These are phyloP conservation scores for Phlogophora meticulosa DNA, from an alignment of 2,888 invertebrate species.

Conservation along the genomic window DNA sequence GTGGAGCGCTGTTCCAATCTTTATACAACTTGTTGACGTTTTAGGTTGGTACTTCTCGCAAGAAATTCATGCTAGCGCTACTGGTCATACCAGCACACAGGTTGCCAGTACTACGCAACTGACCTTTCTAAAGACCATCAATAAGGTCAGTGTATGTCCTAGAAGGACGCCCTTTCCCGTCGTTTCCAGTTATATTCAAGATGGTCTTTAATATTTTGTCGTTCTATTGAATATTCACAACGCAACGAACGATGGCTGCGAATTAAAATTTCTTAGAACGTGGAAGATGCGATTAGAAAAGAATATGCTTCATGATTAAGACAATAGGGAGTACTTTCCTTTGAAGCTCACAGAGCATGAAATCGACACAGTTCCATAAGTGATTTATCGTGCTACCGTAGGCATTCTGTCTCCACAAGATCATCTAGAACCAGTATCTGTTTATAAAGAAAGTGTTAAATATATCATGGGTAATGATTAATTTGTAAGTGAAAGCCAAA, in stretches of 20 bases:
- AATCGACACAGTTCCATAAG: constrained; percentile 72
- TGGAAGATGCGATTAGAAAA: constrained; percentile 46
- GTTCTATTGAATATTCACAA: constrained; percentile 31
- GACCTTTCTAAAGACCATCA: too few relatives aligned
- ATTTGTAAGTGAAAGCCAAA: constrained; percentile 71
- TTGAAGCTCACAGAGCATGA: constrained; percentile 49
- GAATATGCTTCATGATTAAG: constrained; percentile 53
- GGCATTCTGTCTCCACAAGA: constrained; percentile 53
- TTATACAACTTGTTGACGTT: too few relatives aligned
- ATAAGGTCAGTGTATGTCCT: too few relatives aligned
- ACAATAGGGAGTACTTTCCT: constrained; percentile 73
- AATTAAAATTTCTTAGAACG: constrained; percentile 70
- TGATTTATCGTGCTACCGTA: constrained; percentile 76
- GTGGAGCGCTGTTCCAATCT: too few relatives aligned
- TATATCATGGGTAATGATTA: constrained; percentile 68
- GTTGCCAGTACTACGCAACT: too few relatives aligned
- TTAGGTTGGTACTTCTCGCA: too few relatives aligned
- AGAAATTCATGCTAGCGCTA: too few relatives aligned
- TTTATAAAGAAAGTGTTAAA: constrained; percentile 73
- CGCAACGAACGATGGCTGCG: constrained; percentile 46
- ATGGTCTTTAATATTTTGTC: constrained; percentile 18
- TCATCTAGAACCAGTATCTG: constrained; percentile 61
- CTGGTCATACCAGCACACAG: too few relatives aligned
- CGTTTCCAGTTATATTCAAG: too few relatives aligned
- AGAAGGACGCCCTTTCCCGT: too few relatives aligned